A percentile compares a stretch with the other conserved stretches of the same genome.
Evolutionary conservation across 2,797 vertebrate species (phyloP).

Genomic region (Orientallactaga sibirica): DNA sequence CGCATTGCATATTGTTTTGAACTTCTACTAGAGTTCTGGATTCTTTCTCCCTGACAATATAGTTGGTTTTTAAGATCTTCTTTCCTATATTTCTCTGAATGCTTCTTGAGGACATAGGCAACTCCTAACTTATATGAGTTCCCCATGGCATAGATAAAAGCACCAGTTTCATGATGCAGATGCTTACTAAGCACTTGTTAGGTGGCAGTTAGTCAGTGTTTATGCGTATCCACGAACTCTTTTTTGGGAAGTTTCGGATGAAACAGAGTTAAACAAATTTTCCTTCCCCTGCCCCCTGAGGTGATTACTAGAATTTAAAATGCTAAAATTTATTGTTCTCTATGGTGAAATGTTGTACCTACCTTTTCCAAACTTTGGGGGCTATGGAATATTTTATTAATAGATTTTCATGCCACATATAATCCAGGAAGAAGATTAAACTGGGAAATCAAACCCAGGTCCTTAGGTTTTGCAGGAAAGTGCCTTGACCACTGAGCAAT

Average conservation of each 20-base stretch:
- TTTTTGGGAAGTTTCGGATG: slow-evolving; percentile 6
- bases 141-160: background rate
- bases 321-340: background rate
- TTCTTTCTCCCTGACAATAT: background rate
- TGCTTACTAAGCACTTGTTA: slow-evolving; percentile 18
- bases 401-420: background rate
- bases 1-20: slow-evolving; percentile 1
- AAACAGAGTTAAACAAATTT: background rate
- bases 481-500: too few relatives aligned
- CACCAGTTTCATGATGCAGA: background rate
- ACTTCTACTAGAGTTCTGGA: background rate
- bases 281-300: background rate
- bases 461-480: too few relatives aligned
- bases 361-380: background rate
- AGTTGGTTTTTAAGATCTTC: background rate
- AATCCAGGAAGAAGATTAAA: background rate
- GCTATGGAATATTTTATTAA: background rate
- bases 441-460: background rate
- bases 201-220: background rate
- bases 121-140: slow-evolving; percentile 20
- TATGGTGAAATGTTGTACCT: background rate
- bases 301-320: background rate
- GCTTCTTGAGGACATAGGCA: background rate
- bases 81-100: slow-evolving; percentile 4
- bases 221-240: background rate